phyloP scores from a whole-genome alignment of 2,113 vertebrate species.

The Brachypodius melanocephalos region DNA sequence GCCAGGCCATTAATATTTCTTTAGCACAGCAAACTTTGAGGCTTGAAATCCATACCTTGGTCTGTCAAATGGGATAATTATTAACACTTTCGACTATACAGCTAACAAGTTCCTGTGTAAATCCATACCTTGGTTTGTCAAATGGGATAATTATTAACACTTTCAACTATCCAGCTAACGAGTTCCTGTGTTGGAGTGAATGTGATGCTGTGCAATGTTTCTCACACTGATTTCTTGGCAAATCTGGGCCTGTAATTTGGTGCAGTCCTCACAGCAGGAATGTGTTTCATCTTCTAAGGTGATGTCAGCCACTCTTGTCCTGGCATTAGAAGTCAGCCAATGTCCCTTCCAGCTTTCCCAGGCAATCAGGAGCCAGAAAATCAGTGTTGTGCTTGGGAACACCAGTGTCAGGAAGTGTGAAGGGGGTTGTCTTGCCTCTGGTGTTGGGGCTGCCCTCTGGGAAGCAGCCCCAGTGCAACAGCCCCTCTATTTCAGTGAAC shows the following conservation, averaged over 20 bases:
- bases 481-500: accelerated
- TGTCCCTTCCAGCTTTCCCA: not conserved
- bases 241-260: not conserved
- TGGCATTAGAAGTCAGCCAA: not conserved
- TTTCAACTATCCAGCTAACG: not conserved
- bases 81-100: not conserved
- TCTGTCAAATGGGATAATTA: slow-evolving; percentile 15
- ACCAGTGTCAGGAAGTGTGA: not conserved
- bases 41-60: not conserved
- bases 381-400: not conserved
- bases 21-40: not conserved
- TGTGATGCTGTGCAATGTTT: accelerated
- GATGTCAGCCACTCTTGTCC: not conserved
- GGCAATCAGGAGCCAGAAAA: not conserved
- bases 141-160: slow-evolving; percentile 3
- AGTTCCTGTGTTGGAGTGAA: not conserved
- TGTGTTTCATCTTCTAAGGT: not conserved
- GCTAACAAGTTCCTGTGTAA: not conserved
- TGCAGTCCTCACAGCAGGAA: not conserved
- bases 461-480: not conserved
- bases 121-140: not conserved
- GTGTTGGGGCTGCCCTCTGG: not conserved
- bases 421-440: not conserved
- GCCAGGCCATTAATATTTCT: slow-evolving; percentile 35
- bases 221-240: not conserved